phyloP scores from a whole-genome alignment of 2,888 invertebrate species.

The Sarcophaga caerulescens region DNA sequence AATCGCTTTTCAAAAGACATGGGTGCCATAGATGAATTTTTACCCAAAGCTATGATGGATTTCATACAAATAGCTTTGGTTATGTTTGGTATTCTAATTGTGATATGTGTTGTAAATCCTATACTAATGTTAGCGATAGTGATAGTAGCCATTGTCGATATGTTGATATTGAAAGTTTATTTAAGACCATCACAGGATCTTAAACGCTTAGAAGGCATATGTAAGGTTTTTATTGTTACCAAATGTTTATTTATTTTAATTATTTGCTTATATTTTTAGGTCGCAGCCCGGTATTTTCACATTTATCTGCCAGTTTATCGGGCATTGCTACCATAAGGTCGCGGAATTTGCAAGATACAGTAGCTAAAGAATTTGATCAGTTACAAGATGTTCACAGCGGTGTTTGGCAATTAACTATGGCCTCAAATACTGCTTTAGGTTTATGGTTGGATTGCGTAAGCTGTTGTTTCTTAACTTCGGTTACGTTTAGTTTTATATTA shows the following conservation, averaged over 20 bases:
- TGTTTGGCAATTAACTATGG: slow-evolving; percentile 80
- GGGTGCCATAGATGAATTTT: slow-evolving; percentile 84
- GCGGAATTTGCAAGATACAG: slow-evolving; percentile 86
- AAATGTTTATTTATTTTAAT: background rate
- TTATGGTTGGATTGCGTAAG: slow-evolving; percentile 88
- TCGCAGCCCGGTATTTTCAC: slow-evolving; percentile 95
- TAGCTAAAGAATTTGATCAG: slow-evolving; percentile 88
- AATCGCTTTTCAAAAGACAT: slow-evolving; percentile 90
- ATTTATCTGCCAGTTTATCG: slow-evolving; percentile 91
- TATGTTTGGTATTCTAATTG: slow-evolving; percentile 88
- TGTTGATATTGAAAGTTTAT: slow-evolving; percentile 85
- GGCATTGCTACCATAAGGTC: slow-evolving; percentile 94
- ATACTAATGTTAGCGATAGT: slow-evolving; percentile 86
- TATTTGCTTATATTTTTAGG: slow-evolving; percentile 79
- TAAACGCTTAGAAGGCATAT: slow-evolving; percentile 87
- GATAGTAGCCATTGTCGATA: slow-evolving; percentile 85
- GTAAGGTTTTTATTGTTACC: slow-evolving; percentile 80
- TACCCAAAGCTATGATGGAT: slow-evolving; percentile 83
- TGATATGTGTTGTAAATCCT: slow-evolving; percentile 87
- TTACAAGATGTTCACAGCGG: slow-evolving; percentile 84
- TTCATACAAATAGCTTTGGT: slow-evolving; percentile 82
- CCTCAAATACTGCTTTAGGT: slow-evolving; percentile 85
- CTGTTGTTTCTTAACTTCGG: slow-evolving; percentile 84
- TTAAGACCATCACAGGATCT: slow-evolving; percentile 88
- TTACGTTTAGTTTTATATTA: slow-evolving; percentile 85